Evolutionary conservation across 1,140 invertebrate genomes (phyloP).

Genomic region (Drosophila elegans): DNA sequence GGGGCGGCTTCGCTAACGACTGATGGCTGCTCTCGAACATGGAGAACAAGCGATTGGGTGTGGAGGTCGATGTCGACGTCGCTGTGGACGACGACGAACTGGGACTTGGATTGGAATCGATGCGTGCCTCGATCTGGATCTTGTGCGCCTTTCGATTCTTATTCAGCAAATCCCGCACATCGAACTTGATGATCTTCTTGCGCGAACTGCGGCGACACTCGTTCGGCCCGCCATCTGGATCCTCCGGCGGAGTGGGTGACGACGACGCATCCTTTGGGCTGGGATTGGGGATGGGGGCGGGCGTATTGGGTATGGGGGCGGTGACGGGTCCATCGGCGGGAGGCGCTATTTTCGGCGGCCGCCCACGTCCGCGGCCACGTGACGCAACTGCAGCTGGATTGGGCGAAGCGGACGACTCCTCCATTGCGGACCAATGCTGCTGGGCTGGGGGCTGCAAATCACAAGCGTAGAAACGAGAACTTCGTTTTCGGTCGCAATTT

Average conservation of each 20-base stretch:
- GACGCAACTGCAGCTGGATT: conserved; percentile 14
- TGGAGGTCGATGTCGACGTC: not conserved
- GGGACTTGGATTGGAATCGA: conserved; percentile 62
- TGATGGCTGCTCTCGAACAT: conserved; percentile 37
- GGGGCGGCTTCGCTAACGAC: conserved; percentile 2
- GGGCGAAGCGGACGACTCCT: conserved; percentile 1
- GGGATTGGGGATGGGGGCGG: no score
- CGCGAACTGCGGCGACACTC: conserved; percentile 77
- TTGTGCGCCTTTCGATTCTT: conserved; percentile 72
- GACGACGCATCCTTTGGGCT: not conserved
- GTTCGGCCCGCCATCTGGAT: not conserved
- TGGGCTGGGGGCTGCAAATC: no score
- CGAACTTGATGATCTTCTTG: conserved; percentile 80
- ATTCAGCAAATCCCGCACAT: conserved; percentile 71
- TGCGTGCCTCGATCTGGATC: conserved; percentile 75
- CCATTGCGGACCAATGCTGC: conserved; percentile 5
- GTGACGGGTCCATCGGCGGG: not conserved
- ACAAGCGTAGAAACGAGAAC: no score
- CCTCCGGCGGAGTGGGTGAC: conserved; percentile 13
- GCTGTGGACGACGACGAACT: not conserved
- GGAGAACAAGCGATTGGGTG: conserved; percentile 30
- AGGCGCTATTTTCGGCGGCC: conserved; percentile 26
- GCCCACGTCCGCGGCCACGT: conserved; percentile 40
- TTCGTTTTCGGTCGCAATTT: no score
- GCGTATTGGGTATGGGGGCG: no score